These are phyloP conservation scores for Callipepla squamata DNA, from an alignment of 2,113 vertebrate species.

Conservation along the genomic window DNA sequence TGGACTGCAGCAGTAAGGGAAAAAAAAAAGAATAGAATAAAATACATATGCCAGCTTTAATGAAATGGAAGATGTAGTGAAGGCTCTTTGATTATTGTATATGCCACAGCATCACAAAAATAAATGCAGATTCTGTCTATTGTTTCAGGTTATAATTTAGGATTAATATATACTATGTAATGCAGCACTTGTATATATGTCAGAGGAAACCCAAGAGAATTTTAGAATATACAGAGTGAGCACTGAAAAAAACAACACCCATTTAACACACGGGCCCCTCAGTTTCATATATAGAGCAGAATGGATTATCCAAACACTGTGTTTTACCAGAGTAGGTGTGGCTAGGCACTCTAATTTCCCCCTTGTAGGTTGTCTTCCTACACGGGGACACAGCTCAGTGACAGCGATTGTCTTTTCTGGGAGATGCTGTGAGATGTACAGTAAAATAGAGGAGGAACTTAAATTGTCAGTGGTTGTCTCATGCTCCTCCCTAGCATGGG, in stretches of 20 bases:
- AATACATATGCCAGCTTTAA: background rate
- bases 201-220: background rate
- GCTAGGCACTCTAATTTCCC: background rate
- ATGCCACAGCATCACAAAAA: background rate
- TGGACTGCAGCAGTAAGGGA: background rate
- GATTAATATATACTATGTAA: background rate
- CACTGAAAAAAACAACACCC: background rate
- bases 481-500: background rate
- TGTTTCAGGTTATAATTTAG: slow-evolving; percentile 34
- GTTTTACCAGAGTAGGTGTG: background rate
- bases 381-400: background rate
- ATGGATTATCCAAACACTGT: background rate
- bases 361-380: background rate
- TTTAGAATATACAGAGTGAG: background rate
- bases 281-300: background rate
- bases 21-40: slow-evolving; percentile 8
- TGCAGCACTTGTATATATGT: background rate
- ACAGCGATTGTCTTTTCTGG: background rate
- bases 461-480: background rate
- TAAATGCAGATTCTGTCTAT: background rate
- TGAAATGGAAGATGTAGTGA: background rate
- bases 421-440: background rate
- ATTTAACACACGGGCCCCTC: background rate
- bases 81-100: slow-evolving; percentile 17
- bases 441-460: background rate